Evolutionary conservation across 2,888 invertebrate species (phyloP), one percentile per base, ranked within the genome.

Genomic region (Leptinotarsa juncta): DNA sequence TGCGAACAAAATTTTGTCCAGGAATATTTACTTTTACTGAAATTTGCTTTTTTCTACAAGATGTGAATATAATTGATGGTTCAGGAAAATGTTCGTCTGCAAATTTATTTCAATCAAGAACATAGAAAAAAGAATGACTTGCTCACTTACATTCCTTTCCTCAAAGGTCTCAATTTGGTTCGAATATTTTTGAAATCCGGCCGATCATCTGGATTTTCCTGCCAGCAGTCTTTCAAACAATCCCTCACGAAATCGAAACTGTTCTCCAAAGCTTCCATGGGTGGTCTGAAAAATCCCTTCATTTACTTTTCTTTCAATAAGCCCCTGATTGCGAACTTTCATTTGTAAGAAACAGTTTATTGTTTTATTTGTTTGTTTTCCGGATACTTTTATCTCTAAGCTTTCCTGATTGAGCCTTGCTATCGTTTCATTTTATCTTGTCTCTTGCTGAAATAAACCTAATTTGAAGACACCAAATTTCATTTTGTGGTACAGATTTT

Each of bases 111-210:
- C 42, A 42, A 42, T 42, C 10, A 12, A 42, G 3, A 42, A 42
- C 3, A 42, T 10, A 10, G 0, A 2, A 10, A 42, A 10, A 3
- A 42, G 0, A 42, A 42, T 42, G 10, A 42, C 12, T 5, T 7
- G 32, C 32, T 42, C 0, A 91, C 94, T 92, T 85, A 96, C 97
- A 97, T 95, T 85, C 97, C 97, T 86, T 96, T 94, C 71, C 95
- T 89, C 73, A 97, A 89, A 0, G 96, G 96, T 60, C 97, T 91
- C 50, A 97, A 88, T 80, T 93, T 92, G 20, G 94, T 91, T 49
- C 96, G 90, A 73, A 97, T 93, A 20, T 91, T 90, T 85, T 96
- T 95, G 84, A 97, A 96, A 85, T 97, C 97, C 0, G 96, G 97
- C 2, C 97, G 89, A 12, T 91, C 89, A 10, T 94, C 92, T 0